Evolutionary conservation across 2,888 invertebrate species (phyloP), one percentile per base, ranked within the genome.

Genomic region (Drosophila prostipennis): DNA sequence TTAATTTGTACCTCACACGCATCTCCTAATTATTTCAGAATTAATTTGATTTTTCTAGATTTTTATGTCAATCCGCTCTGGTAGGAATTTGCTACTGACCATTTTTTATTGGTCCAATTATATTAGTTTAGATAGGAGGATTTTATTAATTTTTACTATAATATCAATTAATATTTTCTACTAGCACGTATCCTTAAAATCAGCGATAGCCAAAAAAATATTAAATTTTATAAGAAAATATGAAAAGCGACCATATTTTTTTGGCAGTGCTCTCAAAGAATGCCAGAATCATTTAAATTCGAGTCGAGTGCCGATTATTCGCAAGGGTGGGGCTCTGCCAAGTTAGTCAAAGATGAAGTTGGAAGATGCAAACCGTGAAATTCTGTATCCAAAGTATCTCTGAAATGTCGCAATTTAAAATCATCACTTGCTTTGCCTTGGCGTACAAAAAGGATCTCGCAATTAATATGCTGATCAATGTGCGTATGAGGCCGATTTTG

Each of bases 211-310:
- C 11, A 34, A 34, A 34, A 34, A 11, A 3, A 34, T 34, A 34
- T 36, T 26, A 13, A 3, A 37, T 37, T 37, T 37, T 2, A n/a
- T 3, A 2, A n/a, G 13, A n/a, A 37, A 36, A 39, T 26, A 26
- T 26, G 5, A 2, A 40, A 16, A 19, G 11, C 2, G 1, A 5
- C 0, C 5, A 2, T 19, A 11, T 6, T 4, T 42, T 42, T 19
- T 19, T 42, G 10, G 2, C 48, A 34, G 48, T 48, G 48, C 16
- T 6, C 8, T 0, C 19, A 13, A 48, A 43, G 43, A 55, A 60
- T 60, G 42, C 43, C 43, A 36, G 40, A 71, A 40, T 71, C 48
- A 71, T 71, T 71, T 52, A 71, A 71, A 71, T 71, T 46, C 71
- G 72, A 39, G 63, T 14, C 71, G 55, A 42, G 71, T 71, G 51